Percentiles rank a stretch among this genome's conserved stretches.
phyloP scores from a whole-genome alignment of 23 tunicate species.

The Pegea sp. region DNA sequence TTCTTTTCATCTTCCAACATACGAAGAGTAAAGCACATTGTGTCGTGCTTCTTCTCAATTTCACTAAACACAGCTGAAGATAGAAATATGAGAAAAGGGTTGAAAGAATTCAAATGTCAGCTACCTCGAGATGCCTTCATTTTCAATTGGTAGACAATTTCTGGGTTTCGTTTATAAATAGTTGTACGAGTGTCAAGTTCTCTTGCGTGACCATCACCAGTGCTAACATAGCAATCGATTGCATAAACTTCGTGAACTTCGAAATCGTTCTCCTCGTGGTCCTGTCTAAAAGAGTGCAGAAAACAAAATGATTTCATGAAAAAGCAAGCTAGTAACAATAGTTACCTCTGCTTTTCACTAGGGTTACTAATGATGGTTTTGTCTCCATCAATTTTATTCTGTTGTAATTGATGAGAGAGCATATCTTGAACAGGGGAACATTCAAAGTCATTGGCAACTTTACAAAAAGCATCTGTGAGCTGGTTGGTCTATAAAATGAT shows the following conservation, averaged over 20 bases:
- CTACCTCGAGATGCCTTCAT: conserved; percentile 99
- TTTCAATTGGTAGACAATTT: conserved; percentile 72
- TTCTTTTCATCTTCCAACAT: conserved; percentile 91
- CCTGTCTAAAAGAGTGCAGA: conserved; percentile 17
- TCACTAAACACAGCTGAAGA: conserved; percentile 80
- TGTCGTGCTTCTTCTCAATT: conserved; percentile 74
- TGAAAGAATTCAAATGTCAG: background rate
- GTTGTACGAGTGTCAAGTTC: conserved; percentile 78
- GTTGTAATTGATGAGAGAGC: conserved; percentile 84
- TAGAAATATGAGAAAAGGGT: background rate
- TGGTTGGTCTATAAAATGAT: conserved; percentile 27
- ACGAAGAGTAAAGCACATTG: conserved; percentile 95
- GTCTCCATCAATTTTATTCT: conserved; percentile 79
- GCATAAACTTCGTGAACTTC: conserved; percentile 95
- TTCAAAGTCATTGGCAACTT: conserved; percentile 38
- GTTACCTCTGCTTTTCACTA: conserved; percentile 67
- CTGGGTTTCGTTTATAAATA: conserved; percentile 89
- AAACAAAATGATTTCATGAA: background rate
- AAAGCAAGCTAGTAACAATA: background rate
- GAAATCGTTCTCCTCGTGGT: conserved; percentile 72
- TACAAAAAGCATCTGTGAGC: conserved; percentile 35
- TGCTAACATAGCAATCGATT: conserved; percentile 63
- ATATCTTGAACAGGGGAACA: conserved; percentile 91
- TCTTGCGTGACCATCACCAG: conserved; percentile 89
- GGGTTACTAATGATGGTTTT: conserved; percentile 95